These are phyloP conservation scores for Artemia franciscana DNA, from an alignment of 1,140 invertebrate genomes.

Conservation along the genomic window DNA sequence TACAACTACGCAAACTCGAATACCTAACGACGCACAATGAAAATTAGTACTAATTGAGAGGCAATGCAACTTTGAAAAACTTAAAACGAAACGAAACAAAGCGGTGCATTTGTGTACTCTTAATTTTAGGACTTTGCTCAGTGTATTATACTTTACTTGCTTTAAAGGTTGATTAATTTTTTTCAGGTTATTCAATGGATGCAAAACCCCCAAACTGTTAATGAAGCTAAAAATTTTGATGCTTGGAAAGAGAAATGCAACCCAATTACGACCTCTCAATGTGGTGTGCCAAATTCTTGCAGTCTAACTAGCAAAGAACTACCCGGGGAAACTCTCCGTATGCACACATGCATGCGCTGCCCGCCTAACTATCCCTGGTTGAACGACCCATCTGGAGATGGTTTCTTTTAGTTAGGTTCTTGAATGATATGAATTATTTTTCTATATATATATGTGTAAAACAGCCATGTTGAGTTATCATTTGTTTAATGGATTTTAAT, in stretches of 20 bases:
- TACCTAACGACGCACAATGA: too few species aligned
- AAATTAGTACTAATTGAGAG: too few species aligned
- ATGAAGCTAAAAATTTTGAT: conserved; percentile 69
- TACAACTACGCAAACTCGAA: too few species aligned
- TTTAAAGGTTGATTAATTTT: not conserved
- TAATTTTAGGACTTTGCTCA: too few species aligned
- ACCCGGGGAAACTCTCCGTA: conserved; percentile 70
- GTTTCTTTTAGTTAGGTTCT: conserved; percentile 45
- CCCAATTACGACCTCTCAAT: conserved; percentile 47
- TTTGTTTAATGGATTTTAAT: too few species aligned
- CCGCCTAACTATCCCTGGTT: conserved; percentile 78
- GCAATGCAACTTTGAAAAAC: too few species aligned
- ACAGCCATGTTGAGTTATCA: too few species aligned
- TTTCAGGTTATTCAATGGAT: conserved; percentile 73
- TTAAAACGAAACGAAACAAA: too few species aligned
- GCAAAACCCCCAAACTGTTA: conserved; percentile 61
- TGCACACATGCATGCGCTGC: conserved; percentile 76
- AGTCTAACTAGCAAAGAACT: conserved; percentile 75
- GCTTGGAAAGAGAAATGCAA: conserved; percentile 80
- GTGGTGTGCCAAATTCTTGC: conserved; percentile 69
- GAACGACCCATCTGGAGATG: conserved; percentile 73
- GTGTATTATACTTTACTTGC: not conserved
- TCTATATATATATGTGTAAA: too few species aligned
- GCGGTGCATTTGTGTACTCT: too few species aligned
- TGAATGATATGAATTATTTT: not conserved